A percentile compares a stretch with the other conserved stretches of the same genome.
These are phyloP conservation scores for Phalanger gymnotis DNA, from an alignment of 2,797 vertebrate species.

Conservation along the genomic window DNA sequence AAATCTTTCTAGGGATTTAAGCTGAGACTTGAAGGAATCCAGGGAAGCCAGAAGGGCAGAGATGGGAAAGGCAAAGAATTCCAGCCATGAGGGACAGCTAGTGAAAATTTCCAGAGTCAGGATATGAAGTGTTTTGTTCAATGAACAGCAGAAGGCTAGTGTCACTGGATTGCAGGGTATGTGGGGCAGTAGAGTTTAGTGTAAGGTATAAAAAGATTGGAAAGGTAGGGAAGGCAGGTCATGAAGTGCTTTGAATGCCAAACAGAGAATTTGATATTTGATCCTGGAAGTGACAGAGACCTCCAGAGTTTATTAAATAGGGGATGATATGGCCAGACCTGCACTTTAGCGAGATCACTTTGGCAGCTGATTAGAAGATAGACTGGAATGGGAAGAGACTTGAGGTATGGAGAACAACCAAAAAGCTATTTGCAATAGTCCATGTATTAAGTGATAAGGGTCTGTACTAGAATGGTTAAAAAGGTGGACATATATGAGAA, in stretches of 20 bases:
- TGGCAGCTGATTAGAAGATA: background rate
- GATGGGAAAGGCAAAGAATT: background rate
- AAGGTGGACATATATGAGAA: background rate
- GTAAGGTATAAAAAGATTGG: background rate
- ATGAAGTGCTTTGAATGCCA: background rate
- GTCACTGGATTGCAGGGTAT: background rate
- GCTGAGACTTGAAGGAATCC: background rate
- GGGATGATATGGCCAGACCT: background rate
- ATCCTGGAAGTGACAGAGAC: background rate
- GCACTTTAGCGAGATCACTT: background rate
- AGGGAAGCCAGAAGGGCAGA: background rate
- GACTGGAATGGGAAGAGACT: background rate
- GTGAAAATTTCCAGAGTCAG: background rate
- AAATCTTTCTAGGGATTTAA: background rate
- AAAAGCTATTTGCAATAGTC: background rate
- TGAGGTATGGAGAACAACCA: background rate
- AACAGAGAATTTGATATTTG: background rate
- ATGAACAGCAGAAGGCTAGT: background rate
- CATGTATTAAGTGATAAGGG: background rate
- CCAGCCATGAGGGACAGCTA: background rate
- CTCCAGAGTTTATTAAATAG: background rate
- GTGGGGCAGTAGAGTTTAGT: background rate
- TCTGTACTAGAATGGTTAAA: background rate
- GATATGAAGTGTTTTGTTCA: background rate
- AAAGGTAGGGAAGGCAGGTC: background rate